A percentile compares a stretch with the other conserved stretches of the same genome.
phyloP scores from a whole-genome alignment of 2,797 vertebrate genomes.

The Ceyx erithaca region DNA sequence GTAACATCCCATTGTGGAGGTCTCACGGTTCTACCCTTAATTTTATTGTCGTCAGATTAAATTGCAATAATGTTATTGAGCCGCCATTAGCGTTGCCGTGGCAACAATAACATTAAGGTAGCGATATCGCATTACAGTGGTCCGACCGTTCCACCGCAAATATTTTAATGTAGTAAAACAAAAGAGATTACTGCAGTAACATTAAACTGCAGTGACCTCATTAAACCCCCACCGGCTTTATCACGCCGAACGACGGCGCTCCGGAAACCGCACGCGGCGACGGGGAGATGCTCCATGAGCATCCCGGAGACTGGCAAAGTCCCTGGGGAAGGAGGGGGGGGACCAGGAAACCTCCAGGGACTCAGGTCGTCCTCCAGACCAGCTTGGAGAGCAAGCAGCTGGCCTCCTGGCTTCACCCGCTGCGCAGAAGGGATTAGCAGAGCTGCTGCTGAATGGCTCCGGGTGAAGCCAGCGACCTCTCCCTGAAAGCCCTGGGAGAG shows the following conservation, averaged over 20 bases:
- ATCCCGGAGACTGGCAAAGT: neutral
- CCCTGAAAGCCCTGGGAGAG: neutral
- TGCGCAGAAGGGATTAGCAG: rapidly evolving
- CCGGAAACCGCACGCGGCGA: rapidly evolving
- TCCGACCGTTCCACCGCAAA: constrained; percentile 45
- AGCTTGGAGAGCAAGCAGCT: neutral
- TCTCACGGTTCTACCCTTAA: constrained; percentile 57
- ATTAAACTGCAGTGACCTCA: constrained; percentile 64
- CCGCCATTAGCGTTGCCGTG: constrained; percentile 48
- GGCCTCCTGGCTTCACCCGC: neutral
- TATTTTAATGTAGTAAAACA: constrained; percentile 70
- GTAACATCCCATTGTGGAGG: constrained; percentile 43
- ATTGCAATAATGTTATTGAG: constrained; percentile 72
- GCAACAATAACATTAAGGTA: constrained; percentile 62
- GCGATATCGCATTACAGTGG: constrained; percentile 19
- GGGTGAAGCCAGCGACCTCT: neutral
- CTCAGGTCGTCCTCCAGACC: neutral
- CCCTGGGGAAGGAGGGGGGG: neutral
- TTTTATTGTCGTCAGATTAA: constrained; percentile 68
- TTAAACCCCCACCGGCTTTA: neutral
- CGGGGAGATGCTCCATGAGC: rapidly evolving
- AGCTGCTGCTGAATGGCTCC: neutral
- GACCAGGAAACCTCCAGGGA: neutral
- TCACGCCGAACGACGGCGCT: neutral
- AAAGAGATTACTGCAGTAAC: constrained; percentile 62